phyloP scores from a whole-genome alignment of 2,797 vertebrate genomes.

The Todus mexicanus region DNA sequence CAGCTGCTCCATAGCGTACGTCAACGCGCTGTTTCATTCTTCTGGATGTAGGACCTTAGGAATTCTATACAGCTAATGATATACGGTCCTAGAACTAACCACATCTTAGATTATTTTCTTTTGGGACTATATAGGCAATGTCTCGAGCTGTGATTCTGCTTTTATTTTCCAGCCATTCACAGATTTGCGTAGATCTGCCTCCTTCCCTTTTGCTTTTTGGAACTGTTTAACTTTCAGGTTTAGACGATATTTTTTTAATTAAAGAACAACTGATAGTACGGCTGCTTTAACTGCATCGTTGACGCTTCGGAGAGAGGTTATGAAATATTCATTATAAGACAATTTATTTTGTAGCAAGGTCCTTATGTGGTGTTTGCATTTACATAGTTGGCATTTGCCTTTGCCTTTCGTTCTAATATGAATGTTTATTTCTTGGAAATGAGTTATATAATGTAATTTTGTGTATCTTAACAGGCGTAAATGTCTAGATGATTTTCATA shows the following conservation, averaged over 20 bases:
- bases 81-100: background rate
- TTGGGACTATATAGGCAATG: background rate
- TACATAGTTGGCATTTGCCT: background rate
- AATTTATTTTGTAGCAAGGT: background rate
- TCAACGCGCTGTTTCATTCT: background rate
- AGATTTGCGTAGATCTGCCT: background rate
- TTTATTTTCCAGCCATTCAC: background rate
- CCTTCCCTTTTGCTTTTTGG: too few relatives aligned
- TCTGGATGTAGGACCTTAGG: background rate
- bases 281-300: background rate
- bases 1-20: background rate
- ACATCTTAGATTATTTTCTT: background rate
- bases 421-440: slow-evolving; percentile 7
- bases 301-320: background rate
- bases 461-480: background rate
- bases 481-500: background rate
- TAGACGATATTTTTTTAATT: background rate
- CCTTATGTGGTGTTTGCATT: background rate
- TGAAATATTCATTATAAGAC: background rate
- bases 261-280: background rate
- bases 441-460: background rate
- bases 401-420: background rate
- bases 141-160: background rate
- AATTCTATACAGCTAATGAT: background rate
- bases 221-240: background rate